These are phyloP conservation scores for Dicycla oo DNA, from an alignment of 2,888 invertebrate species.

Conservation along the genomic window DNA sequence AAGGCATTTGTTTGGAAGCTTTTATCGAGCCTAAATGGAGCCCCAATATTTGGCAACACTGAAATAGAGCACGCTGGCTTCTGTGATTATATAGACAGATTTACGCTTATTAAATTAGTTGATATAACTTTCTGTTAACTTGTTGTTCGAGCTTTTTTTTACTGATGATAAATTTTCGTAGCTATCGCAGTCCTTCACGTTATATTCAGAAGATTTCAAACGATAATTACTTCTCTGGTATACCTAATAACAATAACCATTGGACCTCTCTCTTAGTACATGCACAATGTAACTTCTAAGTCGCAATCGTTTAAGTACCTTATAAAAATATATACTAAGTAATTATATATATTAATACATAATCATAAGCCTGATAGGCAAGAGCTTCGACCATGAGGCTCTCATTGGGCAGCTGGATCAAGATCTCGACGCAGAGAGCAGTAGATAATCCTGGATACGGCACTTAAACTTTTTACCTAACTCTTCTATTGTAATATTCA, in stretches of 20 bases:
- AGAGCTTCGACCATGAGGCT: too few species aligned
- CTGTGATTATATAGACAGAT: constrained; percentile 18
- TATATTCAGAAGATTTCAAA: neutral
- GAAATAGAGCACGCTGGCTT: constrained; percentile 30
- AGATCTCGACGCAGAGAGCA: neutral
- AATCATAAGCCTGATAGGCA: too few species aligned
- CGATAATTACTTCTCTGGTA: neutral
- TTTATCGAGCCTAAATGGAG: constrained; percentile 61
- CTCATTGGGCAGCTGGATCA: neutral
- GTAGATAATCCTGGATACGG: too few species aligned
- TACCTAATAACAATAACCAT: too few species aligned
- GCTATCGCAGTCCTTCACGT: neutral
- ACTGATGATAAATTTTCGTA: neutral
- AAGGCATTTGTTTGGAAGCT: constrained; percentile 64
- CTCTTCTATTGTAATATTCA: too few species aligned
- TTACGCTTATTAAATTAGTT: constrained; percentile 6
- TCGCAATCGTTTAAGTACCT: neutral
- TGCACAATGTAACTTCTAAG: neutral
- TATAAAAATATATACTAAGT: neutral
- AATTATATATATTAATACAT: too few species aligned
- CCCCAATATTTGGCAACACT: constrained; percentile 38
- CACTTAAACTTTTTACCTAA: neutral
- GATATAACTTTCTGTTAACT: neutral
- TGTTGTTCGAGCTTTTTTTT: neutral
- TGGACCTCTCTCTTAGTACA: neutral